phyloP scores from a whole-genome alignment of 1,140 invertebrate genomes.

The Philotrypesis tridentata region DNA sequence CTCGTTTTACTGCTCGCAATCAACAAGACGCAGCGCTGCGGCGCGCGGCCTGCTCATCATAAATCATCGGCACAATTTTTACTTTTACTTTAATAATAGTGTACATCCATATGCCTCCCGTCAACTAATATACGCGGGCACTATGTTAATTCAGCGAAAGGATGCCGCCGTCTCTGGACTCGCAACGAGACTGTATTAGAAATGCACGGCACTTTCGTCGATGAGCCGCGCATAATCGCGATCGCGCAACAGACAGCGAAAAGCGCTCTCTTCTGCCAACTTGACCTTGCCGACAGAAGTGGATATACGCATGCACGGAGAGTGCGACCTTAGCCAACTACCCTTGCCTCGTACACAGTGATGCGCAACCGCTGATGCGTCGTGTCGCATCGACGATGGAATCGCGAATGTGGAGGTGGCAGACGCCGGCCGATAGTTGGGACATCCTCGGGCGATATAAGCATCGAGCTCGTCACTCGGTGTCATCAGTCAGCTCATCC shows the following conservation, averaged over 20 bases:
- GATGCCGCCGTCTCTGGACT: no score
- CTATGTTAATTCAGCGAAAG: no score
- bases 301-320: background rate
- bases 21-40: no score
- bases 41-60: no score
- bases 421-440: slow-evolving; percentile 42
- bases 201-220: background rate
- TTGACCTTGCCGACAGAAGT: slow-evolving; percentile 42
- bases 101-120: no score
- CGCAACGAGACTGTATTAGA: background rate
- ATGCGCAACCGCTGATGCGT: slow-evolving; percentile 41
- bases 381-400: slow-evolving; percentile 42
- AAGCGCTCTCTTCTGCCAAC: slow-evolving; percentile 23
- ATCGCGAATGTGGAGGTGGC: slow-evolving; percentile 42
- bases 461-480: slow-evolving; percentile 45
- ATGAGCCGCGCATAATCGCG: background rate
- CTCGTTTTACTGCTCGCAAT: no score
- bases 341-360: slow-evolving; percentile 43
- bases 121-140: no score
- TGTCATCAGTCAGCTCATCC: slow-evolving; percentile 62
- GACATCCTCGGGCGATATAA: slow-evolving; percentile 59
- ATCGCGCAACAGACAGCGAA: slow-evolving; percentile 41
- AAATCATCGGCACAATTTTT: no score
- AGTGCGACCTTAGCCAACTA: slow-evolving; percentile 48
- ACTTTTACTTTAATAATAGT: no score